phyloP scores from a whole-genome alignment of 2,888 invertebrate species.

The Amphipoea oculea region DNA sequence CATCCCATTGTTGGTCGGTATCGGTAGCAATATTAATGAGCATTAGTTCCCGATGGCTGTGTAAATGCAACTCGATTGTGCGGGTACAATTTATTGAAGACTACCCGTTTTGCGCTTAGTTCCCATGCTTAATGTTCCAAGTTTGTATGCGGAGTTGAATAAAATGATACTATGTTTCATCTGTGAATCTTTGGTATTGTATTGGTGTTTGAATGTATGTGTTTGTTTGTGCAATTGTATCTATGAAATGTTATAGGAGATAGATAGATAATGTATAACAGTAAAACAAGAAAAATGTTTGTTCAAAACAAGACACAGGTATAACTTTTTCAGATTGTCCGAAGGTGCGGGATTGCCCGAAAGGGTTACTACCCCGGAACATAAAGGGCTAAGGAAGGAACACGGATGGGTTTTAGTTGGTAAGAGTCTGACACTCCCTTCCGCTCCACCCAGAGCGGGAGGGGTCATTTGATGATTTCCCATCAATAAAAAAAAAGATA shows the following conservation, averaged over 20 bases:
- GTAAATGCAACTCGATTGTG: constrained; percentile 56
- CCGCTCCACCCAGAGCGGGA: too few relatives aligned
- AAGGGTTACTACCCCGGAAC: too few relatives aligned
- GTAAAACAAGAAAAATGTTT: too few relatives aligned
- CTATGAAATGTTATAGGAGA: background rate
- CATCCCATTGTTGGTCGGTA: constrained; percentile 69
- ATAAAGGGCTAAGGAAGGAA: too few relatives aligned
- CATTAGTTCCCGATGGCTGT: constrained; percentile 58
- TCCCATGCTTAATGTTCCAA: constrained; percentile 56
- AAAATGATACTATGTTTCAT: constrained; percentile 57
- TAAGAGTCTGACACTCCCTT: too few relatives aligned
- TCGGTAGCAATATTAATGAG: constrained; percentile 76
- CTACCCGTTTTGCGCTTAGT: constrained; percentile 34
- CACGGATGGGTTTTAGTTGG: too few relatives aligned
- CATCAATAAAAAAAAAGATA: too few relatives aligned
- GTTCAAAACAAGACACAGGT: too few relatives aligned
- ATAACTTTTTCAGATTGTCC: too few relatives aligned
- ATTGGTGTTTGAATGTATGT: constrained; percentile 21
- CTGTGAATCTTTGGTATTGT: constrained; percentile 26
- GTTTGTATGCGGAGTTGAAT: constrained; percentile 56
- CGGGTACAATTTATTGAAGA: constrained; percentile 61
- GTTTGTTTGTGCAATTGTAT: constrained; percentile 30
- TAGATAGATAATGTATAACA: too few relatives aligned
- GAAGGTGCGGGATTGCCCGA: too few relatives aligned
- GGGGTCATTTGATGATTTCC: too few relatives aligned